Conservation (phyloP, 2,888 invertebrate genomes). For the Anoncus sp. region DNA sequence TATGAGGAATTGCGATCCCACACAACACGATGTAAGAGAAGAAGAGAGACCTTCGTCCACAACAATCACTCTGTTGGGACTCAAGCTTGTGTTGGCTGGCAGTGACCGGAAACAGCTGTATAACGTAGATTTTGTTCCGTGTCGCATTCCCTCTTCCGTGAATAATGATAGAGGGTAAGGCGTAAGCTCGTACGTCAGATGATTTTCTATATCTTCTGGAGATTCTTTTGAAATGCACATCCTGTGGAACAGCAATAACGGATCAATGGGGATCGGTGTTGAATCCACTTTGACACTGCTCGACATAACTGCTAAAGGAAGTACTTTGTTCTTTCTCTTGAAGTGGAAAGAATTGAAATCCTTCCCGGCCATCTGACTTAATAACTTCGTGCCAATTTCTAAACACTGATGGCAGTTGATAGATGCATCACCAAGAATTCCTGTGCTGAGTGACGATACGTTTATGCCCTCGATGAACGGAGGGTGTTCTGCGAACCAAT, state of each 20-base stretch:
- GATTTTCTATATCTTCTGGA: slow-evolving; percentile 46
- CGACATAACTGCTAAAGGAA: slow-evolving; percentile 37
- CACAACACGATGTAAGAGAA: slow-evolving; percentile 42
- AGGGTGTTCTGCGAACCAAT: slow-evolving; percentile 45
- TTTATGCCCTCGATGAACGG: slow-evolving; percentile 2
- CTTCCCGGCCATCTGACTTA: not conserved
- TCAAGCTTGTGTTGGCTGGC: slow-evolving; percentile 28
- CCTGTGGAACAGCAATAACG: slow-evolving; percentile 58
- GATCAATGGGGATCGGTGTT: slow-evolving; percentile 25
- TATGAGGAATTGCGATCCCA: slow-evolving; percentile 48
- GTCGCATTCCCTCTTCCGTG: slow-evolving; percentile 60
- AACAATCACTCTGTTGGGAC: too few relatives aligned
- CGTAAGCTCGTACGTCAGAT: slow-evolving; percentile 53
- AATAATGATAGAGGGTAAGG: slow-evolving; percentile 62
- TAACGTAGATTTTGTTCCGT: slow-evolving; percentile 57
- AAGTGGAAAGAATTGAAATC: slow-evolving; percentile 43
- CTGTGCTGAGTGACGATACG: slow-evolving; percentile 18
- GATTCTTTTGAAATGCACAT: slow-evolving; percentile 55
- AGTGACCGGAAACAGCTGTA: slow-evolving; percentile 70
- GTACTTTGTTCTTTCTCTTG: slow-evolving; percentile 58
- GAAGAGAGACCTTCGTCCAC: slow-evolving; percentile 50
- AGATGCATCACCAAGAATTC: slow-evolving; percentile 8
- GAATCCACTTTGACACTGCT: slow-evolving; percentile 47
- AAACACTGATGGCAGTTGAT: slow-evolving; percentile 27
- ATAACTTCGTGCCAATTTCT: slow-evolving; percentile 20